Percentiles rank a stretch among this genome's conserved stretches.
Conservation (phyloP, 2,113 vertebrate species). For the Pseudonaja textilis region DNA sequence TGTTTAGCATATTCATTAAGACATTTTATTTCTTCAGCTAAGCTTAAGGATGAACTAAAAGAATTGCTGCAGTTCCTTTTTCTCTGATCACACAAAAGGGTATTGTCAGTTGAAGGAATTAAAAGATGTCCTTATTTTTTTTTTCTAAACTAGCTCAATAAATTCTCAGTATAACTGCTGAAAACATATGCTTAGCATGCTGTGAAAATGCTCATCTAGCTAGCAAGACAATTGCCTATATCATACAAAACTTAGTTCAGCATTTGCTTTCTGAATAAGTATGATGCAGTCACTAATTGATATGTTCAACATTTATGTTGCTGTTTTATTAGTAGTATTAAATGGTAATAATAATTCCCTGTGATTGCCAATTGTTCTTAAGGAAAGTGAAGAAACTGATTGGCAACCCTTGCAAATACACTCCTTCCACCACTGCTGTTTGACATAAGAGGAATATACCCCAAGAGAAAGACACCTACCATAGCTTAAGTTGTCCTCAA, state of each 20-base stretch:
- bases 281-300: neutral
- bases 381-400: neutral
- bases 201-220: neutral
- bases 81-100: neutral
- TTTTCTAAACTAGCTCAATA: neutral
- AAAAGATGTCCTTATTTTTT: neutral
- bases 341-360: neutral
- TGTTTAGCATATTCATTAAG: neutral
- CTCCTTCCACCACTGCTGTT: neutral
- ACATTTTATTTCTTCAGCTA: neutral
- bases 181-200: neutral
- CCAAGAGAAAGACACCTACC: slow-evolving; percentile 44
- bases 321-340: neutral
- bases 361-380: neutral
- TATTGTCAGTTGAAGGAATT: neutral
- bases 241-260: neutral
- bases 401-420: neutral
- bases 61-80: neutral
- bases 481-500: slow-evolving; percentile 18
- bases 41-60: neutral
- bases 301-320: neutral
- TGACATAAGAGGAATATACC: rapidly evolving
- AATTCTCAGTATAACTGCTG: neutral
- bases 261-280: neutral
- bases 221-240: neutral